Conservation (phyloP, 2,888 invertebrate species). For the Margaritifera margaritifera region DNA sequence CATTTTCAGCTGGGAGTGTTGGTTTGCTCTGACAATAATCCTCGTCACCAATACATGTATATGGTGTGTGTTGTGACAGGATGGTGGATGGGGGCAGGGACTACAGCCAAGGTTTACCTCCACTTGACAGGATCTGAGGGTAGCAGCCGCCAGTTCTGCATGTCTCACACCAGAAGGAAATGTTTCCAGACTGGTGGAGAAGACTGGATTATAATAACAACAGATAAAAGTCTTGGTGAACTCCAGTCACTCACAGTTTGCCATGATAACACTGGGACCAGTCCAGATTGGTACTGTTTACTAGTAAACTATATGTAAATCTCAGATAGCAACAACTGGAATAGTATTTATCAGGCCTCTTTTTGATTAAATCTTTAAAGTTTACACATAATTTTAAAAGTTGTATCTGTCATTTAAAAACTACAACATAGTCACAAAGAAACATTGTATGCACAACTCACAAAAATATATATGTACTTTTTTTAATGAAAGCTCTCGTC, state of each 20-base stretch:
- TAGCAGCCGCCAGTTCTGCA: conserved; percentile 20
- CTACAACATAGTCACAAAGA: no score
- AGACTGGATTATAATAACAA: conserved; percentile 57
- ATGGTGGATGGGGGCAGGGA: conserved; percentile 45
- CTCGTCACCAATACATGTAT: conserved; percentile 38
- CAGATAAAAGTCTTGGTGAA: conserved; percentile 38
- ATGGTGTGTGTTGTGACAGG: conserved; percentile 50
- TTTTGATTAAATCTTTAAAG: no score
- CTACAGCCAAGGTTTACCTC: conserved; percentile 49
- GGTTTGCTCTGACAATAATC: conserved; percentile 40
- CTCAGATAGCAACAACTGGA: no score
- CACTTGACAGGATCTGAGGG: conserved; percentile 22
- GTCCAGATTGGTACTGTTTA: conserved; percentile 48
- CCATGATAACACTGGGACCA: conserved; percentile 52
- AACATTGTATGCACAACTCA: no score
- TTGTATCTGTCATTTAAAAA: no score
- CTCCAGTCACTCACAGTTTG: conserved; percentile 45
- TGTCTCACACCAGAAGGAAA: conserved; percentile 18
- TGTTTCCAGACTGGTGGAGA: conserved; percentile 46
- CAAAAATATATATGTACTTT: no score
- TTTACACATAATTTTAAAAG: no score
- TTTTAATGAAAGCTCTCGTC: no score
- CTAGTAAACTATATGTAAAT: background rate
- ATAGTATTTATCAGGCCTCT: no score
- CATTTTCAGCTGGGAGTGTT: conserved; percentile 35